Conservation (phyloP, 1,140 invertebrate species). For the Eriosoma lanigerum region DNA sequence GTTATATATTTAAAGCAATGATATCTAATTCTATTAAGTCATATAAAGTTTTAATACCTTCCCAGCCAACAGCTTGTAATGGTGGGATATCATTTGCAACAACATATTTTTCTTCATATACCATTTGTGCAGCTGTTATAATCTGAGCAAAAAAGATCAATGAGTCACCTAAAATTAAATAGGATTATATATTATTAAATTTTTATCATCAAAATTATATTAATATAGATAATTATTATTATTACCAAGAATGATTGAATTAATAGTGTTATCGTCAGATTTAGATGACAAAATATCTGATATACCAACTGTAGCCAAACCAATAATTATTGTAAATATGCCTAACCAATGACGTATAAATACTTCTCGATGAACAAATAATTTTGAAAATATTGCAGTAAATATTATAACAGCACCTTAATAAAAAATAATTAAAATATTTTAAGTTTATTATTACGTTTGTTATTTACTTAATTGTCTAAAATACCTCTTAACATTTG, state of each 20-base stretch:
- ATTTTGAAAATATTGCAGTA: constrained; percentile 86
- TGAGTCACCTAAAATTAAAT: constrained; percentile 72
- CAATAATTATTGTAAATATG: constrained; percentile 77
- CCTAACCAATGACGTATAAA: constrained; percentile 78
- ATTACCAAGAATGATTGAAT: constrained; percentile 76
- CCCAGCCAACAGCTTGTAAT: constrained; percentile 87
- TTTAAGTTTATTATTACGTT: background rate
- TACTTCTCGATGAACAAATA: constrained; percentile 75
- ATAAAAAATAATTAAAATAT: constrained; percentile 54
- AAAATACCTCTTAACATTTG: constrained; percentile 88
- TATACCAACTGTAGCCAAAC: constrained; percentile 79
- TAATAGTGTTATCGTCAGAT: constrained; percentile 63
- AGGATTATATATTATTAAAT: background rate
- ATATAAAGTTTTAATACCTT: constrained; percentile 65
- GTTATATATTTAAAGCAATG: too few species aligned
- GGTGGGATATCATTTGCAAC: constrained; percentile 78
- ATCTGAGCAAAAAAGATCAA: constrained; percentile 88
- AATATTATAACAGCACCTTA: constrained; percentile 89
- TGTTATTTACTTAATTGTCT: background rate
- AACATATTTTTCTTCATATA: constrained; percentile 91
- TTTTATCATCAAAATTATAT: too few species aligned
- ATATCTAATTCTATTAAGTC: background rate
- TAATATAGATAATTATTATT: background rate
- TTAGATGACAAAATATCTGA: constrained; percentile 67
- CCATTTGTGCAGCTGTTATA: constrained; percentile 88